These are phyloP conservation scores for Tyrophagus putrescentiae DNA, from an alignment of 1,140 invertebrate genomes.

Conservation along the genomic window DNA sequence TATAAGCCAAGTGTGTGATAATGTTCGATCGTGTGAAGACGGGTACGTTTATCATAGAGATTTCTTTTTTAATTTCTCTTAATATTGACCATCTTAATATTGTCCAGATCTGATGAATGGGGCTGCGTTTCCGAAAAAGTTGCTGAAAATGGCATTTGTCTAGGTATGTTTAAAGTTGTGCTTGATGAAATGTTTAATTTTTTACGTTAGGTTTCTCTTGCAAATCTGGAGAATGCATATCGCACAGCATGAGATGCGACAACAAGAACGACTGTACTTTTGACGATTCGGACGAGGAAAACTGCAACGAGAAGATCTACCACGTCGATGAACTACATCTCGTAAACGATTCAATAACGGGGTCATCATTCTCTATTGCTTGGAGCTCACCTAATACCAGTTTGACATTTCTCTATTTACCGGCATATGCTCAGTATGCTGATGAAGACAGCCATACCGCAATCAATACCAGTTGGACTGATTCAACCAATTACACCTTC, in stretches of 20 bases:
- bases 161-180: background rate
- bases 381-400: conserved; percentile 35
- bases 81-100: too few relatives aligned
- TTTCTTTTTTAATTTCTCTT: too few relatives aligned
- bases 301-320: conserved; percentile 39
- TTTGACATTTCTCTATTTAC: conserved; percentile 43
- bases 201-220: conserved; percentile 41
- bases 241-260: conserved; percentile 46
- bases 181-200: background rate
- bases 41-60: too few relatives aligned
- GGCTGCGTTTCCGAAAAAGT: conserved; percentile 22
- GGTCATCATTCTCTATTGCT: conserved; percentile 38
- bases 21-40: too few relatives aligned
- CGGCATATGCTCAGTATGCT: conserved; percentile 37
- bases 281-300: conserved; percentile 53
- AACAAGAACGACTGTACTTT: conserved; percentile 48
- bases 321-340: conserved; percentile 38
- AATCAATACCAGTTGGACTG: conserved; percentile 3
- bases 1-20: conserved; percentile 53
- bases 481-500: background rate
- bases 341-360: conserved; percentile 37
- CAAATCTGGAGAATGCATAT: conserved; percentile 44
- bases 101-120: conserved; percentile 52
- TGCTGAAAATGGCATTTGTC: background rate
- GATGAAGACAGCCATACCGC: conserved; percentile 22